Base-by-base conservation (phyloP, 2,113 vertebrate genomes). In the Chitala chitala region DNA sequence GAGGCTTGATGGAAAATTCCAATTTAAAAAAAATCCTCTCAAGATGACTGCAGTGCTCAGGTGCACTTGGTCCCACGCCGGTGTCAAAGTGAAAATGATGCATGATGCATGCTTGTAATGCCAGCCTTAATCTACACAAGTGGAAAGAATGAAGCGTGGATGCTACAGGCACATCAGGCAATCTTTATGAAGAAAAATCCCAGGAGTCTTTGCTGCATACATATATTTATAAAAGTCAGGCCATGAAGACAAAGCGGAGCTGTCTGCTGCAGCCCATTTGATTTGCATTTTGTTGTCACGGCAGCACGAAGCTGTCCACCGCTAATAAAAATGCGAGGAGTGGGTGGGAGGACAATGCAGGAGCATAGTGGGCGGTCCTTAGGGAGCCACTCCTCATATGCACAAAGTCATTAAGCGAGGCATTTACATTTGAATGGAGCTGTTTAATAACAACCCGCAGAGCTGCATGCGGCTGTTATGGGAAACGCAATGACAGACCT, bases 181-280 rank as follows among this genome's bases (percentile, higher is more conserved):
- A 77, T 81, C 86, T 86, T 90, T 90, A 91, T 90, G 90, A 89
- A 91, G 89, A 91, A 89, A 91, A 90, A 91, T 90, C 86, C 87
- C 51, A 83, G 79, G 22, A 77, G 78, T 82, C 77, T 75, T 76
- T 80, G 84, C 84, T 83, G 84, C 85, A 85, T 85, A 88, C 85
- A 82, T 75, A 84, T 86, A 90, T 90, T 90, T 88, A 90, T 89
- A 88, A 89, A 85, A 87, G 86, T 89, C 88, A 87, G 72, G 78
- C 65, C 44, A 54, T 33, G 63, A 84, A 73, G 75, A 80, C 81
- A 83, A 79, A 85, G 75, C 71, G 76, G 76, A 72, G 80, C 69
- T 75, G 75, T 51, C 56, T 81, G 8, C 69, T 51, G 46, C 76
- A 31, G 75, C 74, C 54, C 75, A 73, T 68, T 75, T 48, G 73